phyloP scores from a whole-genome alignment of 2,888 invertebrate genomes.

The Hermaeophaga mercurialis region DNA sequence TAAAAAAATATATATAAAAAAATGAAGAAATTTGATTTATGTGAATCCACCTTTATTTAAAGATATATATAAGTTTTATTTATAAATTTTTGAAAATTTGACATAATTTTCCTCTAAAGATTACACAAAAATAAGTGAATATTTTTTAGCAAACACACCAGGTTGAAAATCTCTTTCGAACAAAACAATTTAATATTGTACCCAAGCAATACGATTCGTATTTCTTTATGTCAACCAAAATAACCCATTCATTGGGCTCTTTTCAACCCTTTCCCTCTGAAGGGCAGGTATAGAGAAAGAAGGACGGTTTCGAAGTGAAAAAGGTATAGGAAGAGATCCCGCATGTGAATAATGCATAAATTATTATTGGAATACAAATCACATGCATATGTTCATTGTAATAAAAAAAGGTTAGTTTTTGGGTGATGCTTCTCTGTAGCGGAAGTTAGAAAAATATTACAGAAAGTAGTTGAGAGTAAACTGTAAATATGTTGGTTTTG shows the following conservation, averaged over 20 bases:
- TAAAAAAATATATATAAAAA: too few species aligned
- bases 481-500: not conserved
- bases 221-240: constrained; percentile 35
- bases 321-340: constrained; percentile 53
- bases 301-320: constrained; percentile 45
- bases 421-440: constrained; percentile 11
- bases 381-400: constrained; percentile 47
- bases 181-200: constrained; percentile 29
- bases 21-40: too few species aligned
- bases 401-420: constrained; percentile 30
- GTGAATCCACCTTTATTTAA: too few species aligned
- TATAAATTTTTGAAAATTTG: too few species aligned
- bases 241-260: constrained; percentile 27
- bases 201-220: constrained; percentile 33
- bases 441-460: not conserved
- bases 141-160: constrained; percentile 15
- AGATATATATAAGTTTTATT: too few species aligned
- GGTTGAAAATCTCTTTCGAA: constrained; percentile 17
- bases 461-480: not conserved
- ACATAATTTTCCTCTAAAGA: not conserved
- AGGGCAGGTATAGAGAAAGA: constrained; percentile 43
- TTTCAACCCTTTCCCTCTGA: constrained; percentile 34
- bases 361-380: constrained; percentile 50
- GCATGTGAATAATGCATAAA: constrained; percentile 50
- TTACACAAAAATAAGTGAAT: not conserved